Evolutionary conservation across 2,113 vertebrate genomes (phyloP).

Genomic region (Periophthalmodon schlosseri): DNA sequence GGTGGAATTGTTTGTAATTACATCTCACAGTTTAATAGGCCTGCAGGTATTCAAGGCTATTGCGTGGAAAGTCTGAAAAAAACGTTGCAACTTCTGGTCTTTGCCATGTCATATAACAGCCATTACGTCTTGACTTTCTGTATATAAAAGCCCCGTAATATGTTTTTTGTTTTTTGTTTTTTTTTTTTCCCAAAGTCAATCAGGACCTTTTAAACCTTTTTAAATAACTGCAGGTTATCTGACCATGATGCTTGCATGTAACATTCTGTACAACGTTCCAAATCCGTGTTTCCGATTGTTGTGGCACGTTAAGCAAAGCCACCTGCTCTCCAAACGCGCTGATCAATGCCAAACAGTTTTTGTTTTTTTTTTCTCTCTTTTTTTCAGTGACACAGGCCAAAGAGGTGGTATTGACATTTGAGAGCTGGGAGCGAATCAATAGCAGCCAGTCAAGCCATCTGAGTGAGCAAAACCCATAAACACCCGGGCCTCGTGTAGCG

Average conservation of each 20-base stretch:
- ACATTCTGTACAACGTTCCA: conserved; percentile 69
- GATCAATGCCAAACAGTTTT: conserved; percentile 92
- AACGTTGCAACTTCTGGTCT: no score
- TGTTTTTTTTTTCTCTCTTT: conserved; percentile 27
- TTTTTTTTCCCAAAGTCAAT: conserved; percentile 71
- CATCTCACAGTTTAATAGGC: no score
- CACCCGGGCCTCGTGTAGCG: conserved; percentile 81
- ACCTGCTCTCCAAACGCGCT: conserved; percentile 83
- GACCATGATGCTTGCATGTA: conserved; percentile 67
- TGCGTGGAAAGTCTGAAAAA: no score
- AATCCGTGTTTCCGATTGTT: conserved; percentile 77
- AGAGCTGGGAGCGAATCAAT: conserved; percentile 86
- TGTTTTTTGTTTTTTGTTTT: no score
- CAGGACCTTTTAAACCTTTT: conserved; percentile 56
- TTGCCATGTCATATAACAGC: no score
- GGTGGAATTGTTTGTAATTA: no score
- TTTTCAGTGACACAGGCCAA: conserved; percentile 78
- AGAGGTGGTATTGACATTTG: conserved; percentile 93
- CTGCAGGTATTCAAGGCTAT: no score
- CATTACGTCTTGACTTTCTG: no score
- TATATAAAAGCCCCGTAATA: no score
- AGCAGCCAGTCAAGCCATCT: conserved; percentile 76
- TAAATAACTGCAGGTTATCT: conserved; percentile 68
- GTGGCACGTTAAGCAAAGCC: conserved; percentile 75
- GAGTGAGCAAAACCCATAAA: conserved; percentile 89